phyloP scores from a whole-genome alignment of 2,888 invertebrate genomes.

The Hyppa rectilinea region DNA sequence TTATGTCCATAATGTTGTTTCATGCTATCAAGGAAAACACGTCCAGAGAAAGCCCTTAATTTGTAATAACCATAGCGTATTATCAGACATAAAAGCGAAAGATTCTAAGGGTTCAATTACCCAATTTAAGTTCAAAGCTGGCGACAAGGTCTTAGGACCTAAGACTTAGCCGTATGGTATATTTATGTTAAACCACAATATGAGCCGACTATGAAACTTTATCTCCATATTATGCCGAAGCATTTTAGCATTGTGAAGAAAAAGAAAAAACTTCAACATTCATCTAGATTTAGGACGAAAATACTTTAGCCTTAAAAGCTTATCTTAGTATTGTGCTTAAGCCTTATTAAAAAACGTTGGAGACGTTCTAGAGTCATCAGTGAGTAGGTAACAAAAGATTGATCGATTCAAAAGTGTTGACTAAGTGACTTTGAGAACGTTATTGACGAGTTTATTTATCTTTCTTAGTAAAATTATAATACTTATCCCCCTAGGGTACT shows the following conservation, averaged over 20 bases:
- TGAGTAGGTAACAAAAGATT: slow-evolving; percentile 19
- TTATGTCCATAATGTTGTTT: background rate
- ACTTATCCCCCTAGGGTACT: too few relatives aligned
- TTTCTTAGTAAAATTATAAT: slow-evolving; percentile 15
- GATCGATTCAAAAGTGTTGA: slow-evolving; percentile 16
- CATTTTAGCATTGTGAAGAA: slow-evolving; percentile 32
- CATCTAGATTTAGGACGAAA: slow-evolving; percentile 51
- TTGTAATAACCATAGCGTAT: background rate
- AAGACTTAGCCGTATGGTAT: slow-evolving; percentile 31
- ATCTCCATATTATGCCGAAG: slow-evolving; percentile 60
- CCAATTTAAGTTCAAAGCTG: slow-evolving; percentile 17
- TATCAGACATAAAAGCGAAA: slow-evolving; percentile 9
- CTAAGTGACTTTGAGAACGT: slow-evolving; percentile 7
- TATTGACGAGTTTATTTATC: slow-evolving; percentile 8
- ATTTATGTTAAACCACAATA: slow-evolving; percentile 59
- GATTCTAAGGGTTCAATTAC: slow-evolving; percentile 11
- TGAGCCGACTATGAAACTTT: slow-evolving; percentile 56
- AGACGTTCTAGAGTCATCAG: slow-evolving; percentile 10
- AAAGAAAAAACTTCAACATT: slow-evolving; percentile 40
- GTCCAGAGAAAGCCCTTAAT: background rate
- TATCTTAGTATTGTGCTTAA: slow-evolving; percentile 32
- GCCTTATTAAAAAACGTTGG: slow-evolving; percentile 41
- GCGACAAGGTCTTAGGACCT: slow-evolving; percentile 21
- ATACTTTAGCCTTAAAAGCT: slow-evolving; percentile 30
- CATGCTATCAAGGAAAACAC: background rate